Base-by-base conservation (phyloP, 2,888 invertebrate species). In the Urechis unicinctus region DNA sequence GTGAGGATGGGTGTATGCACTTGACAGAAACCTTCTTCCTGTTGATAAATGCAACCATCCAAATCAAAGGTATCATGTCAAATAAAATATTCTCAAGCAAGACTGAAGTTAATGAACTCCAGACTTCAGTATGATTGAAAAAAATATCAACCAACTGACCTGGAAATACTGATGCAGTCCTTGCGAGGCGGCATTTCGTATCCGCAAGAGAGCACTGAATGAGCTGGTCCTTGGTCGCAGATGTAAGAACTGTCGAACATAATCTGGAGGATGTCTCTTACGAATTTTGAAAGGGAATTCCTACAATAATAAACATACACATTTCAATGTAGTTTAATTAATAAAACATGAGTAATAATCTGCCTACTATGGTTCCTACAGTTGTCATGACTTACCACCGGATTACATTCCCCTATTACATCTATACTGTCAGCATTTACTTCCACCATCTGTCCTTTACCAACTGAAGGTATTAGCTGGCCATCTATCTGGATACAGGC, bases 1-100 rank as follows among this genome's bases (percentile, higher is more conserved):
- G 97, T 96, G 36, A 98, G 74, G 49, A 84, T 71, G 0, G 98
- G 98, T 0, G 94, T 89, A 68, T 95, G 87, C 36, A 97, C 83
- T 66, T 88, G 71, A 31, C 71, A 59, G 59, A 70, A 81, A 2
- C 71, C 72, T 25, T 72, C 61, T 2, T 71, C 60, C 77, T 79
- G 50, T 17, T n/a, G 4, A 9, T 31, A 5, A 47, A 53, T 9
- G 30, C 21, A n/a, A n/a, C n/a, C n/a, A n/a, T n/a, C n/a, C n/a
- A n/a, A n/a, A n/a, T n/a, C n/a, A n/a, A n/a, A n/a, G n/a, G n/a
- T n/a, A n/a, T n/a, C n/a, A n/a, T n/a, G n/a, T n/a, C n/a, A n/a
- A n/a, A n/a, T n/a, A n/a, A n/a, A n/a, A n/a, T n/a, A n/a, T n/a
- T n/a, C n/a, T n/a, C n/a, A n/a, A n/a, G n/a, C n/a, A n/a, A n/a